A percentile compares a stretch with the other conserved stretches of the same genome.
Conservation (phyloP, 2,113 vertebrate species). For the Phoxinus phoxinus region DNA sequence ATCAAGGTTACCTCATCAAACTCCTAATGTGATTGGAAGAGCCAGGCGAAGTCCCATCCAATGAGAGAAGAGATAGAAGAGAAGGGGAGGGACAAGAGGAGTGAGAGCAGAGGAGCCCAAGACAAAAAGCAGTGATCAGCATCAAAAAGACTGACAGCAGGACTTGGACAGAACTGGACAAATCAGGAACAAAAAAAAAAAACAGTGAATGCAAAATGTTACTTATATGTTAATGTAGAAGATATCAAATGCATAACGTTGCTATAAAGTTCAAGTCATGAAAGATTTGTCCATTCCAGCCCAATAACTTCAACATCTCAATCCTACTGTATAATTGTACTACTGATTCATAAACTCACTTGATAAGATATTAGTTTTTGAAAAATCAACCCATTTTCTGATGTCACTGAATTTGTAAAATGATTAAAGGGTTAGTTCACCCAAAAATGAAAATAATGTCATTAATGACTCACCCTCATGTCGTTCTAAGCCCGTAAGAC, state of each 20-base stretch:
- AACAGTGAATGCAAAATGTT: background rate
- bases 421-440: no score
- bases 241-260: background rate
- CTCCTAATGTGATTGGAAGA: constrained; percentile 89
- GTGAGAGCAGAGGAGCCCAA: constrained; percentile 65
- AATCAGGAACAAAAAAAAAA: background rate
- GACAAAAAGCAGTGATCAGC: constrained; percentile 56
- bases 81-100: constrained; percentile 64
- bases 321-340: background rate
- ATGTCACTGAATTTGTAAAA: background rate
- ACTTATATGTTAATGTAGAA: background rate
- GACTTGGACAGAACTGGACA: constrained; percentile 27
- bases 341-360: background rate
- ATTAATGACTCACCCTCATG: no score
- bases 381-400: background rate
- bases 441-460: no score
- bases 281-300: constrained; percentile 36
- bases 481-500: no score
- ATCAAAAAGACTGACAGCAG: constrained; percentile 52
- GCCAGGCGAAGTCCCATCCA: constrained; percentile 84
- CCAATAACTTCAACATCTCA: background rate
- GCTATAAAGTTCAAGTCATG: background rate
- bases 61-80: constrained; percentile 75
- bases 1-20: constrained; percentile 94
- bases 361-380: background rate